A percentile compares a stretch with the other conserved stretches of the same genome.
phyloP scores from a whole-genome alignment of 2,113 vertebrate species.

The Sardina pilchardus region DNA sequence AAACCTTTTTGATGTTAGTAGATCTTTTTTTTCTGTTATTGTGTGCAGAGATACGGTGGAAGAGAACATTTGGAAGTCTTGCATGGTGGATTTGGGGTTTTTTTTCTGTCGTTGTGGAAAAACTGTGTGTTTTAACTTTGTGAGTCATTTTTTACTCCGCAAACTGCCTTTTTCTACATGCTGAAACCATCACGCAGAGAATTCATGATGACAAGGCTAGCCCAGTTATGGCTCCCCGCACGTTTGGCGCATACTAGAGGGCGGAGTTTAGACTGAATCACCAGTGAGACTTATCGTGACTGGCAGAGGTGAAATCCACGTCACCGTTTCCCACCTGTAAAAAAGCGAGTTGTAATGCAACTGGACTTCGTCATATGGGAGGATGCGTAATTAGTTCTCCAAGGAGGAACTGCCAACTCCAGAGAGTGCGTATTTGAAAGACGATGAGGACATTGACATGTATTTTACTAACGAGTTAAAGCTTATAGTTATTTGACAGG shows the following conservation, averaged over 20 bases:
- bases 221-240: no score
- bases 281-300: background rate
- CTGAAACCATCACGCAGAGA: background rate
- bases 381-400: no score
- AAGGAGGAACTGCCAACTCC: background rate
- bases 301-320: background rate
- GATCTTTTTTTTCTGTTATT: slow-evolving; percentile 25
- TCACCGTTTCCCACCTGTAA: background rate
- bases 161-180: background rate
- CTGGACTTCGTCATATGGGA: background rate
- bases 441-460: background rate
- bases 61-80: background rate
- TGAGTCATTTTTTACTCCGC: no score
- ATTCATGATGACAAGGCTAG: no score
- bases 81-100: background rate
- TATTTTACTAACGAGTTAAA: background rate
- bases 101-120: background rate
- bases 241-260: background rate
- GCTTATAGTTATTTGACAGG: background rate
- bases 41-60: background rate
- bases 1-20: slow-evolving; percentile 41
- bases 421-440: background rate
- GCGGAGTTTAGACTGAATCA: background rate
- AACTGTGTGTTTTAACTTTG: slow-evolving; percentile 2
- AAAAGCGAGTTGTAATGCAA: background rate